A percentile compares a stretch with the other conserved stretches of the same genome.
phyloP scores from a whole-genome alignment of 2,888 invertebrate genomes.

The Empis stercorea region DNA sequence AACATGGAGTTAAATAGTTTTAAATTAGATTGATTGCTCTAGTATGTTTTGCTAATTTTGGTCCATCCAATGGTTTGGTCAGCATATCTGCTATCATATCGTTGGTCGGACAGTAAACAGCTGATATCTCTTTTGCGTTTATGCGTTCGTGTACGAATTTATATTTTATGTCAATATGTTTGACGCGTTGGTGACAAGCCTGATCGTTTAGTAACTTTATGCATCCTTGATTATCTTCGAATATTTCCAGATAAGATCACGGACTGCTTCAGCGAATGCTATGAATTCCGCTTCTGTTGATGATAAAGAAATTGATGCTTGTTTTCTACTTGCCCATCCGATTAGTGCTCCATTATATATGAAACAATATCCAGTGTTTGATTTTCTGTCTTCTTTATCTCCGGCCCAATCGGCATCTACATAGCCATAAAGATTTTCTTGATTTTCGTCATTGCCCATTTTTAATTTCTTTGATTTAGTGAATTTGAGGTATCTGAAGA shows the following conservation, averaged over 20 bases:
- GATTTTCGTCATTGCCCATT: not conserved
- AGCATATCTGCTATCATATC: constrained; percentile 1
- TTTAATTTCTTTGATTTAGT: not conserved
- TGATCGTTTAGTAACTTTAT: not conserved
- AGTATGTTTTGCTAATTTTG: not conserved
- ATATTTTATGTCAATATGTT: not conserved
- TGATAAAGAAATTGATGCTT: constrained; percentile 5
- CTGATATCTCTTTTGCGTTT: not conserved
- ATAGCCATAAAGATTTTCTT: not conserved
- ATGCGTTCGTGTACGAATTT: not conserved
- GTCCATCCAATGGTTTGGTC: not conserved
- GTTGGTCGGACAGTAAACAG: not conserved
- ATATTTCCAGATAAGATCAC: not conserved
- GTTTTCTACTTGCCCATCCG: constrained; percentile 17
- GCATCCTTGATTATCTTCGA: not conserved
- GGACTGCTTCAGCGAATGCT: not conserved
- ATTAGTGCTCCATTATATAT: constrained; percentile 8
- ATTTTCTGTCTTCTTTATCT: constrained; percentile 16
- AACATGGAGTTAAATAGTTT: not conserved
- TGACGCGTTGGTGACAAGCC: not conserved
- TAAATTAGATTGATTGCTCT: not conserved
- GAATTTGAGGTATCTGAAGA: constrained; percentile 14
- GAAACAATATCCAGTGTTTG: constrained; percentile 18
- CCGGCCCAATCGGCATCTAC: constrained; percentile 19
- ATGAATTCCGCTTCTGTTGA: not conserved